A percentile compares a stretch with the other conserved stretches of the same genome.
Conservation (phyloP, 2,797 vertebrate species). For the Rhinatrema bivittatum region DNA sequence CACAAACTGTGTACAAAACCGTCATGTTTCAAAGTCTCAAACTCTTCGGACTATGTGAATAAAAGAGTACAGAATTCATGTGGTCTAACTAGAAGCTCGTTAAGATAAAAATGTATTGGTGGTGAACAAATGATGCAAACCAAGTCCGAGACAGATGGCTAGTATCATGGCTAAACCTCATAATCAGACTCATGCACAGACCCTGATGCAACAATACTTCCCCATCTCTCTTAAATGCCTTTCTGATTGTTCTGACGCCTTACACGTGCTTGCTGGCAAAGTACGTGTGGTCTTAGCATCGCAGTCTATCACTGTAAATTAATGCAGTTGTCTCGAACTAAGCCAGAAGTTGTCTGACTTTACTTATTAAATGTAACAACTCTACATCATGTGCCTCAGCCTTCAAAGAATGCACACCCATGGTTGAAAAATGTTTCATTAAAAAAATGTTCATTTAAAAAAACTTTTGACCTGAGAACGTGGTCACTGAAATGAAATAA, state of each 20-base stretch:
- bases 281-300: not conserved
- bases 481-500: too few relatives aligned
- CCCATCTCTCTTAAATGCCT: not conserved
- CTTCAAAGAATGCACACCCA: not conserved
- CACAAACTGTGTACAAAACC: too few relatives aligned
- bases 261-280: not conserved
- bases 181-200: conserved; percentile 27
- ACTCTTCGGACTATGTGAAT: conserved; percentile 32
- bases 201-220: not conserved
- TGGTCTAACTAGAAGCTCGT: conserved; percentile 25
- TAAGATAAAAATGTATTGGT: conserved; percentile 21
- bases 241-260: conserved; percentile 7
- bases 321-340: conserved; percentile 24
- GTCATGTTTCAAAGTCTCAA: conserved; percentile 19
- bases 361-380: accelerated
- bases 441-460: too few relatives aligned
- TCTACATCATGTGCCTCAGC: not conserved
- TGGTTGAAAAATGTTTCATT: too few relatives aligned
- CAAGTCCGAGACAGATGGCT: conserved; percentile 9
- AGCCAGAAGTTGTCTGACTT: conserved; percentile 7
- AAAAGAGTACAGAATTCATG: conserved; percentile 26
- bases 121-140: conserved; percentile 24
- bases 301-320: accelerated
- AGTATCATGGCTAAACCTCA: conserved; percentile 37
- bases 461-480: too few relatives aligned